These are phyloP conservation scores for Trisateles emortualis DNA, from an alignment of 2,888 invertebrate species.

Conservation along the genomic window DNA sequence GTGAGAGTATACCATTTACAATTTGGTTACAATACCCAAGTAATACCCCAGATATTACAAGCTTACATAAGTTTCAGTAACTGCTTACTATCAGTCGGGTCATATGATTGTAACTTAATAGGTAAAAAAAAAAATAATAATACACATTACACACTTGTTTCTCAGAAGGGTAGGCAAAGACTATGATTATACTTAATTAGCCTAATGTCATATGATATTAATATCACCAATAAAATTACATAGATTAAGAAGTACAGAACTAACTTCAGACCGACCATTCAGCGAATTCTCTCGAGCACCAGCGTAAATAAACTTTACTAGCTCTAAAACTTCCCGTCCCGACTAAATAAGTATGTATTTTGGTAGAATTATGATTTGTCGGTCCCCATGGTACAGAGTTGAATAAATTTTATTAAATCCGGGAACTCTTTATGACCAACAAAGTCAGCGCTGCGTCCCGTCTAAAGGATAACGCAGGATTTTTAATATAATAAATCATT, in stretches of 20 bases:
- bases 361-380: constrained; percentile 83
- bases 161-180: no score
- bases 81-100: no score
- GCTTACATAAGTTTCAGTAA: no score
- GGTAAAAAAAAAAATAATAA: no score
- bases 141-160: no score
- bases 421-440: constrained; percentile 79
- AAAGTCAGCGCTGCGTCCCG: constrained; percentile 73
- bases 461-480: constrained; percentile 66
- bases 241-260: constrained; percentile 23
- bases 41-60: no score
- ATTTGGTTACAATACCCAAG: no score
- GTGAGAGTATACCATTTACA: no score
- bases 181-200: no score
- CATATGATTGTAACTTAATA: no score
- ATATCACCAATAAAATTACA: neutral
- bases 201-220: no score
- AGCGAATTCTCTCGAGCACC: constrained; percentile 60
- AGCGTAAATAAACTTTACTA: constrained; percentile 79
- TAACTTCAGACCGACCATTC: constrained; percentile 42
- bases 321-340: constrained; percentile 76
- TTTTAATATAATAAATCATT: constrained; percentile 77
- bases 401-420: constrained; percentile 86
- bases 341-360: constrained; percentile 83
- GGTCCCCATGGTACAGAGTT: constrained; percentile 76